phyloP scores from a whole-genome alignment of 2,797 vertebrate species.

The Sparus aurata region DNA sequence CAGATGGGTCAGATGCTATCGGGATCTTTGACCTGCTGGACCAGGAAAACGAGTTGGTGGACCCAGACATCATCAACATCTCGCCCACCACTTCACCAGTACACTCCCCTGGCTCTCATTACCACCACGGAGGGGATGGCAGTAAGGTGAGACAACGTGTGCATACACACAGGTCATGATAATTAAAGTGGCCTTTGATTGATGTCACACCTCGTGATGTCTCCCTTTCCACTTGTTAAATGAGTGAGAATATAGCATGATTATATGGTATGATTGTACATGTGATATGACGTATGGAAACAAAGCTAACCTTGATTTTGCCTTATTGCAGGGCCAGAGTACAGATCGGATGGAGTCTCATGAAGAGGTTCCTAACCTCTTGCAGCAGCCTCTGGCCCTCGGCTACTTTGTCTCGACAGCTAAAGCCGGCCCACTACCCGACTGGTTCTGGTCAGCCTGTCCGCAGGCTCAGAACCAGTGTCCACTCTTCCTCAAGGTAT shows the following conservation, averaged over 20 bases:
- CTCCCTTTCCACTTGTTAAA: neutral
- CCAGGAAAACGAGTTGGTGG: conserved; percentile 92
- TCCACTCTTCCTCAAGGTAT: conserved; percentile 98
- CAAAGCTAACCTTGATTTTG: conserved; percentile 13
- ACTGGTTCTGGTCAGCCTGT: conserved; percentile 99
- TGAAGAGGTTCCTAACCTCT: conserved; percentile 96
- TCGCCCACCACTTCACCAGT: conserved; percentile 95
- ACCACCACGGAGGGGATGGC: conserved; percentile 94
- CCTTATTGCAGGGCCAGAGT: conserved; percentile 90
- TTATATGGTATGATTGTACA: neutral
- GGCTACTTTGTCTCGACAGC: conserved; percentile 98
- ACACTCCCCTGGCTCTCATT: conserved; percentile 97
- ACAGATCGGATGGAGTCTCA: conserved; percentile 97
- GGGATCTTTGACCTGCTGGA: conserved; percentile 96
- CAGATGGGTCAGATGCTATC: conserved; percentile 94
- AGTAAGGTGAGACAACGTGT: conserved; percentile 88
- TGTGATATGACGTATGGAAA: neutral
- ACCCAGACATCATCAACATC: conserved; percentile 97
- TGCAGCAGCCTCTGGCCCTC: conserved; percentile 97
- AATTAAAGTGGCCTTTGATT: neutral
- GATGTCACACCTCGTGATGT: neutral
- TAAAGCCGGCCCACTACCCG: conserved; percentile 96
- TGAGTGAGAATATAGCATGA: neutral
- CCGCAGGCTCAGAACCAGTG: conserved; percentile 99
- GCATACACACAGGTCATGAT: neutral